Percentiles rank a stretch among this genome's conserved stretches.
Conservation (phyloP, 2,797 vertebrate genomes). For the Tragelaphus eurycerus region DNA sequence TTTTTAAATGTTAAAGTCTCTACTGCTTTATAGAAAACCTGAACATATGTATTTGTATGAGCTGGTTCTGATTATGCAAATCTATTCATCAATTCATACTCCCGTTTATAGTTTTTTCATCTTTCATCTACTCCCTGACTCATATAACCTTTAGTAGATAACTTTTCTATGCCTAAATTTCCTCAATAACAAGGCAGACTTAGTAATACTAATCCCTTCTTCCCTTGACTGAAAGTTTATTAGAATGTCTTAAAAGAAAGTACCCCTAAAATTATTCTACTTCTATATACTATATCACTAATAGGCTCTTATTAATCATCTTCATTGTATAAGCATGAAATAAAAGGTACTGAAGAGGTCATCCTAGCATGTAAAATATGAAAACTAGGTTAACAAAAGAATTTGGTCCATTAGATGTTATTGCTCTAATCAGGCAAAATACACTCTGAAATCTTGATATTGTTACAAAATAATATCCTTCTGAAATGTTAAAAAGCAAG, state of each 20-base stretch:
- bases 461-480: slow-evolving; percentile 1
- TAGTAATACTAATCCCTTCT: slow-evolving; percentile 8
- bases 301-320: slow-evolving; percentile 40
- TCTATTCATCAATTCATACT: slow-evolving; percentile 40
- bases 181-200: slow-evolving; percentile 49
- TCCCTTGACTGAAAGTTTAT: not conserved
- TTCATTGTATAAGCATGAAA: not conserved
- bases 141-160: slow-evolving; percentile 62
- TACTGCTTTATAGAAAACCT: not conserved
- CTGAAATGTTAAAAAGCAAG: slow-evolving; percentile 1
- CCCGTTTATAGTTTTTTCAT: not conserved
- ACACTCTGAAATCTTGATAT: slow-evolving; percentile 6
- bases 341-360: not conserved
- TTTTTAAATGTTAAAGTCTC: not conserved
- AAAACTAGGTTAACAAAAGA: not conserved
- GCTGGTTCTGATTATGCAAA: slow-evolving; percentile 5
- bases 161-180: slow-evolving; percentile 57
- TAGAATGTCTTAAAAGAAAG: slow-evolving; percentile 16
- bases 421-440: not conserved
- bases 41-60: slow-evolving; percentile 1
- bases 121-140: slow-evolving; percentile 52
- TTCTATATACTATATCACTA: not conserved
- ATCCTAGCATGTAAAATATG: not conserved
- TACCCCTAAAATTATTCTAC: slow-evolving; percentile 19
- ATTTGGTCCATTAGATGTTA: not conserved